Percentiles rank a stretch among this genome's conserved stretches.
These are phyloP conservation scores for Harpagifer antarcticus DNA, from an alignment of 2,797 vertebrate species.

Conservation along the genomic window DNA sequence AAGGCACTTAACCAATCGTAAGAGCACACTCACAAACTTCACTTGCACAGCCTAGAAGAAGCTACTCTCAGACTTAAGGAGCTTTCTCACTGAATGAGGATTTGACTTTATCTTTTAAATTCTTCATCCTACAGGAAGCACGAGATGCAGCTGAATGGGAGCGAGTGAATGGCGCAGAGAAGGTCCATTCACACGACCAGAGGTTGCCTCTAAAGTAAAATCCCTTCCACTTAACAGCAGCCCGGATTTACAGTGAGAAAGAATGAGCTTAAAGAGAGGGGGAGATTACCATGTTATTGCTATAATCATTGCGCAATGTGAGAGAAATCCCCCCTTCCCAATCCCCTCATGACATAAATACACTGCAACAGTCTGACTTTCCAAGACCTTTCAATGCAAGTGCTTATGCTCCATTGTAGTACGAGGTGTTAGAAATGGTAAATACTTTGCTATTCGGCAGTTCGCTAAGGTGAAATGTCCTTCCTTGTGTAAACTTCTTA, in stretches of 20 bases:
- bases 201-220: constrained; percentile 56
- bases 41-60: constrained; percentile 24
- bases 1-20: constrained; percentile 12
- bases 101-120: constrained; percentile 70
- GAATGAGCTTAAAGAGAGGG: constrained; percentile 67
- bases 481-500: constrained; percentile 42
- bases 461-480: constrained; percentile 21
- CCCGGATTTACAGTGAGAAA: constrained; percentile 58
- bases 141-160: constrained; percentile 46
- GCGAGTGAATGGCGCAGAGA: constrained; percentile 25
- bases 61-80: constrained; percentile 40
- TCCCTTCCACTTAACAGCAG: constrained; percentile 59
- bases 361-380: constrained; percentile 53
- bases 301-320: constrained; percentile 68
- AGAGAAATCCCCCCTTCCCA: constrained; percentile 66
- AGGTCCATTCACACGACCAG: constrained; percentile 52
- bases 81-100: constrained; percentile 51
- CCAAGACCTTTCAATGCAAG: constrained; percentile 50
- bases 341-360: constrained; percentile 68
- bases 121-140: constrained; percentile 50
- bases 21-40: constrained; percentile 12
- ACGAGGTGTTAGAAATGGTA: constrained; percentile 28
- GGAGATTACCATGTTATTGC: constrained; percentile 77
- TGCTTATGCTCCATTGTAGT: constrained; percentile 39
- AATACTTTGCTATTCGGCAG: constrained; percentile 36